Evolutionary conservation across 1,140 invertebrate species (phyloP).

Genomic region (Steinernema khuongi): DNA sequence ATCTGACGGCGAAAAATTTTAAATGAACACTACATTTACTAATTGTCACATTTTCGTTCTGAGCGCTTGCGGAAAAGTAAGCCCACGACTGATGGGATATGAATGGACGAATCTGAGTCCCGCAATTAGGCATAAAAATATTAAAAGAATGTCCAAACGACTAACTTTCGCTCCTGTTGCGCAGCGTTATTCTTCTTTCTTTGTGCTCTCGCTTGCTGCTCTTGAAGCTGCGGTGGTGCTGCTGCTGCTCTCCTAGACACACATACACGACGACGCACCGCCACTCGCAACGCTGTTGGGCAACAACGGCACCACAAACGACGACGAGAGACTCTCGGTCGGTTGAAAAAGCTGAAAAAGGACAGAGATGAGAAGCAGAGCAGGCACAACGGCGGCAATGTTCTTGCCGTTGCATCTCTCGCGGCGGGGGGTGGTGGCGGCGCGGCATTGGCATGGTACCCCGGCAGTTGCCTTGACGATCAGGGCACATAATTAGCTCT

Average conservation of each 20-base stretch:
- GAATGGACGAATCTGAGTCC: too few species aligned
- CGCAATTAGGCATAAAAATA: constrained; percentile 1
- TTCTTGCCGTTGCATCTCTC: background rate
- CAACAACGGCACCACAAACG: constrained; percentile 16
- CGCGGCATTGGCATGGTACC: constrained; percentile 7
- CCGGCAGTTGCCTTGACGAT: constrained; percentile 16
- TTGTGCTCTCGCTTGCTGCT: constrained; percentile 15
- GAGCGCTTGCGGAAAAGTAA: too few species aligned
- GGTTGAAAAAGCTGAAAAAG: constrained; percentile 17
- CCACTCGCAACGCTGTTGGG: constrained; percentile 11
- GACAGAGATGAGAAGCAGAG: constrained; percentile 16
- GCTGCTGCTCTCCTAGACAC: constrained; percentile 12
- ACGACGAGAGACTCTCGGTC: constrained; percentile 16
- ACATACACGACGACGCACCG: constrained; percentile 14
- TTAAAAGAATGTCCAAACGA: background rate
- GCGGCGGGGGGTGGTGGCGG: constrained; percentile 9
- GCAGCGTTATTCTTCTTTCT: constrained; percentile 14
- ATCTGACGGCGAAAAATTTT: too few species aligned
- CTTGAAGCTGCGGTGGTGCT: constrained; percentile 12
- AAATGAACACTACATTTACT: too few species aligned
- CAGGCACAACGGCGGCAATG: background rate
- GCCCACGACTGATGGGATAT: too few species aligned
- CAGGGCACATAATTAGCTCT: constrained; percentile 14
- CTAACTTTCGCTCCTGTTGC: constrained; percentile 4
- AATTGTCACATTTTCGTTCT: too few species aligned